Conservation (phyloP, 1,140 invertebrate species). For the Carcinoscorpius rotundicauda region DNA sequence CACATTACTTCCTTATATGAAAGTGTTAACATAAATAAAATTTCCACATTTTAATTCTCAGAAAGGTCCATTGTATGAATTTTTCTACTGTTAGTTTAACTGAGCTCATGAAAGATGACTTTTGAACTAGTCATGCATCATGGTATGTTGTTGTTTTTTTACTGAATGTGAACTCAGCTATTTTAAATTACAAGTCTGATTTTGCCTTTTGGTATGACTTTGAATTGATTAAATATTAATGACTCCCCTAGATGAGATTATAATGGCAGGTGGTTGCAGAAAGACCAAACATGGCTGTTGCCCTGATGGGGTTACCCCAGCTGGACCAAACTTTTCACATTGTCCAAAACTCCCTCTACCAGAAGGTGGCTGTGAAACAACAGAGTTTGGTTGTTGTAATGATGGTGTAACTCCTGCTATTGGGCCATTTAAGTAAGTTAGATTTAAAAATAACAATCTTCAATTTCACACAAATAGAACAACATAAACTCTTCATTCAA, state of each 20-base stretch:
- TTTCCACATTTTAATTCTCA: no score
- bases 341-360: constrained; percentile 13
- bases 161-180: no score
- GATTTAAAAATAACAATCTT: neutral
- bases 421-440: constrained; percentile 39
- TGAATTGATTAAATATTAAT: no score
- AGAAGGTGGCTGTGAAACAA: constrained; percentile 6
- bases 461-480: neutral
- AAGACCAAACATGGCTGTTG: constrained; percentile 67
- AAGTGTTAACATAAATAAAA: no score
- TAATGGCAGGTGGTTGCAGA: constrained; percentile 52
- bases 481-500: neutral
- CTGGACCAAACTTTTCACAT: constrained; percentile 28
- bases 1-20: no score
- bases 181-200: no score
- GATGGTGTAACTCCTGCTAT: constrained; percentile 73
- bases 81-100: no score
- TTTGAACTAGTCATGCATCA: no score
- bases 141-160: no score
- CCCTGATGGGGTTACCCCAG: constrained; percentile 59
- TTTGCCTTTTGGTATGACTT: no score
- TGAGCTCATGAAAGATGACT: no score
- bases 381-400: constrained; percentile 67
- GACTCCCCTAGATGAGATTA: constrained; percentile 44
- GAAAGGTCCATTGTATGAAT: no score